These are phyloP conservation scores for Rhagonycha fulva DNA, from an alignment of 2,888 invertebrate species.

Conservation along the genomic window DNA sequence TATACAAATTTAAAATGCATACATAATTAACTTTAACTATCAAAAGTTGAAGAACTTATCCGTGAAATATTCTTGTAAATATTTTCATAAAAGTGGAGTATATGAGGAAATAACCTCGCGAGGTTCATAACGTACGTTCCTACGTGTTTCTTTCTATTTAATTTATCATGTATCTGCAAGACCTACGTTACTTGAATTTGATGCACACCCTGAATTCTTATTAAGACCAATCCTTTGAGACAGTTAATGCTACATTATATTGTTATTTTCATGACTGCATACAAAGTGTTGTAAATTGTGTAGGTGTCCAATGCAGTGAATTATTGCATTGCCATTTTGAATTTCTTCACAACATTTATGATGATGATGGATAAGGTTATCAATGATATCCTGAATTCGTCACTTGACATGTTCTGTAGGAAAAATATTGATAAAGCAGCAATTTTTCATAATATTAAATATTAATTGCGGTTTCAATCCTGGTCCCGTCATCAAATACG, in stretches of 20 bases:
- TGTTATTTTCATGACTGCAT: not conserved
- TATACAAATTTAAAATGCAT: too few species aligned
- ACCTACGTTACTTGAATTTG: conserved; percentile 15
- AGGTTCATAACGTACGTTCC: not conserved
- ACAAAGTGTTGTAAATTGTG: not conserved
- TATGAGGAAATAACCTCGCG: not conserved
- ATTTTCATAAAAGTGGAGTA: not conserved
- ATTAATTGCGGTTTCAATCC: too few species aligned
- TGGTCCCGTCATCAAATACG: too few species aligned
- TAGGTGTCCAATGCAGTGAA: not conserved
- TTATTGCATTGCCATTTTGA: not conserved
- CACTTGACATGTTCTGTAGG: not conserved
- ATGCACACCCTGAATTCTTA: conserved; percentile 18
- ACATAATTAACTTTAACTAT: too few species aligned
- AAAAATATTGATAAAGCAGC: not conserved
- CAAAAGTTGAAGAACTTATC: not conserved
- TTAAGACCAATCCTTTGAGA: conserved; percentile 13
- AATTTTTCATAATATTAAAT: too few species aligned
- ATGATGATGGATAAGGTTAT: not conserved
- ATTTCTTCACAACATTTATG: not conserved
- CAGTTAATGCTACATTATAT: not conserved
- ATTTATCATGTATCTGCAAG: conserved; percentile 8
- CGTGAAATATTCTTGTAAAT: not conserved
- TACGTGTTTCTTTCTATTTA: not conserved
- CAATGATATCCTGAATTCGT: not conserved